Evolutionary conservation across 2,888 invertebrate species (phyloP).

Genomic region (Lepidocyrtinus sp.): DNA sequence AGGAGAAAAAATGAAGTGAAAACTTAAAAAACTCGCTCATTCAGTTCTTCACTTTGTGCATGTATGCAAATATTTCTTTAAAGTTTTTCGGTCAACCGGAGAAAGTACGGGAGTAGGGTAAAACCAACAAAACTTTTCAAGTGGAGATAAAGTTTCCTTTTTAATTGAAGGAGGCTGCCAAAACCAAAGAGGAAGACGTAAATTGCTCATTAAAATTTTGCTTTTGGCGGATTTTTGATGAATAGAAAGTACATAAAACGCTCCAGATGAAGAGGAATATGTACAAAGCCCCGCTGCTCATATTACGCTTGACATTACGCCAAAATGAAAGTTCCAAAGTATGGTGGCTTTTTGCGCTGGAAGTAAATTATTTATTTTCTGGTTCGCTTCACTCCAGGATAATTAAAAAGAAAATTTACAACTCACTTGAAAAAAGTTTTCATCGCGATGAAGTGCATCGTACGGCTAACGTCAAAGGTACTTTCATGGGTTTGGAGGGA

Average conservation of each 20-base stretch:
- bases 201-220: constrained; percentile 4
- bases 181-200: background rate
- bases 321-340: too few species aligned
- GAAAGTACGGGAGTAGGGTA: background rate
- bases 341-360: too few species aligned
- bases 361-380: constrained; percentile 15
- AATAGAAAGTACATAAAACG: background rate
- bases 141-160: constrained; percentile 2
- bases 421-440: background rate
- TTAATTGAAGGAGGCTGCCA: constrained; percentile 5
- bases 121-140: background rate
- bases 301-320: background rate
- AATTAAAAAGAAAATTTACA: background rate
- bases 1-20: too few species aligned
- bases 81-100: constrained; percentile 11
- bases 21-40: too few species aligned
- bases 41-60: too few species aligned
- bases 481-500: too few species aligned
- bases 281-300: background rate
- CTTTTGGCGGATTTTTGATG: background rate
- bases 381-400: constrained; percentile 12
- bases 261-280: too few species aligned
- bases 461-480: too few species aligned
- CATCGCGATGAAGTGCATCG: constrained; percentile 12
- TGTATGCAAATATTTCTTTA: too few species aligned